Conservation (phyloP, 2,888 invertebrate genomes). For the Hirtodrosophila histrioides region DNA sequence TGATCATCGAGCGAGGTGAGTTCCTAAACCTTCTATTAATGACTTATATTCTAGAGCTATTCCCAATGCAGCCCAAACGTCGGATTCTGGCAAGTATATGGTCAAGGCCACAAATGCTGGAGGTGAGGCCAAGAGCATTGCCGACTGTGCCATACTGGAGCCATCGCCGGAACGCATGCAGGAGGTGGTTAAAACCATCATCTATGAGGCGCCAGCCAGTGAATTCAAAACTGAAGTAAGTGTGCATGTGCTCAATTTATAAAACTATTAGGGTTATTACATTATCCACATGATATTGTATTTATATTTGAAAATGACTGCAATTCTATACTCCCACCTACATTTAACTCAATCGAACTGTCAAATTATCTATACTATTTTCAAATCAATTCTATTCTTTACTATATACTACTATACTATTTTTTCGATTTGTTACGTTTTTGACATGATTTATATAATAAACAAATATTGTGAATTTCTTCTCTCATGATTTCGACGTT, state of each 20-base stretch:
- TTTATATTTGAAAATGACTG: constrained; percentile 34
- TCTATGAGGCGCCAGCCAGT: constrained; percentile 85
- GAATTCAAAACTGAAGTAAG: constrained; percentile 83
- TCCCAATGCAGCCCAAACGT: constrained; percentile 85
- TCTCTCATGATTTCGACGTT: constrained; percentile 81
- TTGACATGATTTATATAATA: constrained; percentile 69
- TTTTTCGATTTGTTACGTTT: constrained; percentile 54
- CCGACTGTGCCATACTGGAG: constrained; percentile 90
- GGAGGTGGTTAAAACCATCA: constrained; percentile 88
- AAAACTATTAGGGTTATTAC: constrained; percentile 32
- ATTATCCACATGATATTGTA: constrained; percentile 44
- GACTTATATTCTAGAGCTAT: background rate
- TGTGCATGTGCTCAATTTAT: constrained; percentile 82
- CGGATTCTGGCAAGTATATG: constrained; percentile 91
- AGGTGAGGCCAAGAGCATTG: constrained; percentile 93
- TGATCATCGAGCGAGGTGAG: constrained; percentile 90
- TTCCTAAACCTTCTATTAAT: background rate
- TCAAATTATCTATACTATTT: constrained; percentile 4
- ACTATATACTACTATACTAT: constrained; percentile 41
- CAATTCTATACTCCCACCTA: constrained; percentile 36
- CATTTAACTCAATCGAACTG: constrained; percentile 40
- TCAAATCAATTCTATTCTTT: too few species aligned
- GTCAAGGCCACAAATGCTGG: constrained; percentile 90
- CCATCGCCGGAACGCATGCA: constrained; percentile 89
- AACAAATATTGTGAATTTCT: constrained; percentile 81